phyloP scores from a whole-genome alignment of 2,113 vertebrate genomes.

The Oxygymnocypris stewartii region DNA sequence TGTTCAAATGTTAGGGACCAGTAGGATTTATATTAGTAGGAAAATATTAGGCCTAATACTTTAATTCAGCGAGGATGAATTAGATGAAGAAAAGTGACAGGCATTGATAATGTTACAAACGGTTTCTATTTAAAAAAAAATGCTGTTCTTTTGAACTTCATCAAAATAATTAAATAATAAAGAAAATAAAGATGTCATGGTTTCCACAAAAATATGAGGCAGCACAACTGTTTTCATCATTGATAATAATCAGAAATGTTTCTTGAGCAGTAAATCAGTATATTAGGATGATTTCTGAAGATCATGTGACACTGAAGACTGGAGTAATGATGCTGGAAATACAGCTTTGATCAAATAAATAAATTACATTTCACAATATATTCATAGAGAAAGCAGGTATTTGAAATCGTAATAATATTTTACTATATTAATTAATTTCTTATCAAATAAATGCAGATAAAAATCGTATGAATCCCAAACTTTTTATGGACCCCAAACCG shows the following conservation, averaged over 20 bases:
- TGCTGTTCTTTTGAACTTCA: background rate
- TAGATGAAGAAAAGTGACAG: background rate
- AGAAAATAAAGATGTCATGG: no score
- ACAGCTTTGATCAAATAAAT: background rate
- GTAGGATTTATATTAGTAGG: background rate
- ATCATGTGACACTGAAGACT: background rate
- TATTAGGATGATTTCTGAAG: background rate
- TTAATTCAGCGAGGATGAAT: background rate
- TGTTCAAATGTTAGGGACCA: background rate
- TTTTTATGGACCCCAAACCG: background rate
- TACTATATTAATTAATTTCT: background rate
- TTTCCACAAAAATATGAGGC: background rate
- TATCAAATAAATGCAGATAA: background rate
- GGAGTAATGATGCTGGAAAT: background rate
- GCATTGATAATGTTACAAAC: no score
- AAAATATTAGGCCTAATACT: background rate
- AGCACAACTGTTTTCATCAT: background rate
- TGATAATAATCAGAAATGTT: background rate
- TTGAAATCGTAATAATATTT: background rate
- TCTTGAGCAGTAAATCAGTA: background rate
- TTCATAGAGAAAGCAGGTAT: background rate
- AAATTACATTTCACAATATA: background rate
- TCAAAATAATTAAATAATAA: no score
- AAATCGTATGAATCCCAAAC: background rate
- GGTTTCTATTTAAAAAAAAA: no score